Percentiles rank a stretch among this genome's conserved stretches.
phyloP scores from a whole-genome alignment of 2,888 invertebrate genomes.

The Magallana nippona region DNA sequence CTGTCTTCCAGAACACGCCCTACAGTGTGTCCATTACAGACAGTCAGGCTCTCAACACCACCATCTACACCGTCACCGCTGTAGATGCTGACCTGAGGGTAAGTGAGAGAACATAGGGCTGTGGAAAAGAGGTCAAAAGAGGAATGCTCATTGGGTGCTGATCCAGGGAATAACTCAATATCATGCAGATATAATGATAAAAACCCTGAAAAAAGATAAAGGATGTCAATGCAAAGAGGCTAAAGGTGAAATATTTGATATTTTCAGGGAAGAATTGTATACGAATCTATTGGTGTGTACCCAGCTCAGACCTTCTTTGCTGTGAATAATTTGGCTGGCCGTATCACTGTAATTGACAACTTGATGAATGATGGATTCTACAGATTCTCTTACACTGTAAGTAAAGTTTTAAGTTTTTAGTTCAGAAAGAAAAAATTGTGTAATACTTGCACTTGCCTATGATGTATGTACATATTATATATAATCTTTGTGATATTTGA shows the following conservation, averaged over 20 bases:
- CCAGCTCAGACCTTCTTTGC: conserved; percentile 71
- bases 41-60: conserved; percentile 58
- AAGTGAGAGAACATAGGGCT: neutral
- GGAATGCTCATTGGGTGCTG: too few relatives aligned
- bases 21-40: conserved; percentile 60
- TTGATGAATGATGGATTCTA: conserved; percentile 63
- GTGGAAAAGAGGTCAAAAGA: too few relatives aligned
- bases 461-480: neutral
- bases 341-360: conserved; percentile 50
- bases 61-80: conserved; percentile 64
- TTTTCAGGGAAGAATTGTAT: conserved; percentile 68
- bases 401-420: neutral
- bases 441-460: neutral
- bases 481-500: neutral
- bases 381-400: conserved; percentile 58
- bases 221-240: neutral
- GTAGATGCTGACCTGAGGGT: conserved; percentile 64
- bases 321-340: conserved; percentile 62
- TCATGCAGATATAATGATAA: too few relatives aligned
- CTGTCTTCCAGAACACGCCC: conserved; percentile 66
- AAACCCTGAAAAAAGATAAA: too few relatives aligned
- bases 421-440: too few relatives aligned
- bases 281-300: conserved; percentile 66
- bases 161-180: neutral
- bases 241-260: neutral